Base-by-base conservation (phyloP, 2,888 invertebrate genomes). In the Hartigia nigra region DNA sequence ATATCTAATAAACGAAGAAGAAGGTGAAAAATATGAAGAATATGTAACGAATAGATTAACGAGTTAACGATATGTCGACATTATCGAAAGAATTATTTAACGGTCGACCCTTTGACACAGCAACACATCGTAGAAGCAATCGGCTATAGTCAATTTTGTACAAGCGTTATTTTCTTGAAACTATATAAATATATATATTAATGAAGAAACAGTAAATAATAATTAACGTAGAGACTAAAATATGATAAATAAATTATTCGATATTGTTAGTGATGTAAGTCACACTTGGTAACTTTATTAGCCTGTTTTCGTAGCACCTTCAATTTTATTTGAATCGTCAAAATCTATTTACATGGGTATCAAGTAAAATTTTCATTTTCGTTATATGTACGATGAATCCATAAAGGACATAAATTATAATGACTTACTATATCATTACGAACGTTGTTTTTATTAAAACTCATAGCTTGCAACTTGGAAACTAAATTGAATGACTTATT, bases 101-200 rank as follows among this genome's bases (percentile, higher is more conserved):
- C 34, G 31, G 34, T 72, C 72, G 72, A 79, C 80, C 81, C 78
- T 82, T 55, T 55, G 55, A 55, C 55, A 55, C 55, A 55, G 55
- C 81, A 85, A 86, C 84, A 85, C 84, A 87, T 86, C 87, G 83
- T 86, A 87, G 86, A 91, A 90, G 90, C 90, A 91, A 91, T 91
- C 89, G 88, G 88, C 87, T 87, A 85, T 89, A 90, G 90, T 90
- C 91, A 91, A 91, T 91, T 91, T 91, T 91, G 86, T 91, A 91
- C 89, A 88, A 86, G 87, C 87, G 86, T 90, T 90, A 91, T 89
- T 90, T 90, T 90, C 87, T 87, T 85, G 86, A 87, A 86, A 87
- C 84, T 86, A 86, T 85, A 84, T 55, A 80, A 80, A 85, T 84
- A 82, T 81, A 70, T 36, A 83, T 82, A 75, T 82, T 82, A 78